Evolutionary conservation across 2,797 vertebrate species (phyloP), one percentile per base, ranked within the genome.

Genomic region (Pipistrellus pipistrellus): DNA sequence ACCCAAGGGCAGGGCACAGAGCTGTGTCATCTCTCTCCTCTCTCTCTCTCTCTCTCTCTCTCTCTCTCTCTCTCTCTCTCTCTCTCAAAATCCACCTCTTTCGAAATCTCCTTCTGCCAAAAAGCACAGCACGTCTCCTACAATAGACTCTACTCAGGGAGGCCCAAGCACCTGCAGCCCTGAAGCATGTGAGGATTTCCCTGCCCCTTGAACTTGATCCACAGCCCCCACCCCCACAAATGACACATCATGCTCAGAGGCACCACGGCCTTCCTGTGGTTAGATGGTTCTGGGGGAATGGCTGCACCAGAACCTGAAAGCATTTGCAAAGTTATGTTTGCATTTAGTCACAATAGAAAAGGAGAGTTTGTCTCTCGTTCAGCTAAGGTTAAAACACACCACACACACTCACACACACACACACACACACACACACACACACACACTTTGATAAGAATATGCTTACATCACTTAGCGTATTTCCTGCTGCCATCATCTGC

Each of bases 401-500:
- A n/a, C 62, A 92, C 21, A 6, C 51, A 41, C 35, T 55, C 55
- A 51, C 48, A 51, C 48, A 51, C 48, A 83, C 3, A n/a, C 62
- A 92, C 21, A 6, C 51, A 41, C 35, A 55, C 55, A 92, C 8
- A 6, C n/a, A n/a, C 57, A 41, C 41, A 57, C 57, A 59, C 25
- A 64, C 62, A 30, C 62, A 64, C 78, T 73, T 82, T 77, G 53
- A 88, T 10, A 77, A 91, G 27, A 20, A 14, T 95, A 97, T 89
- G 98, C 99, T 93, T 98, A 99, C 99, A 97, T 99, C 99, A 97
- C 99, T 99, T 95, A 99, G 98, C 85, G 98, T 98, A 44, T 98
- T 97, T 98, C 99, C 99, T 69, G 99, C 99, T 0, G 98, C 98
- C 98, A 99, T 99, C 92, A 99, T 98, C 97, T 99, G 99, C 96